phyloP scores from a whole-genome alignment of 2,888 invertebrate species.

The Cheilosia variabilis region DNA sequence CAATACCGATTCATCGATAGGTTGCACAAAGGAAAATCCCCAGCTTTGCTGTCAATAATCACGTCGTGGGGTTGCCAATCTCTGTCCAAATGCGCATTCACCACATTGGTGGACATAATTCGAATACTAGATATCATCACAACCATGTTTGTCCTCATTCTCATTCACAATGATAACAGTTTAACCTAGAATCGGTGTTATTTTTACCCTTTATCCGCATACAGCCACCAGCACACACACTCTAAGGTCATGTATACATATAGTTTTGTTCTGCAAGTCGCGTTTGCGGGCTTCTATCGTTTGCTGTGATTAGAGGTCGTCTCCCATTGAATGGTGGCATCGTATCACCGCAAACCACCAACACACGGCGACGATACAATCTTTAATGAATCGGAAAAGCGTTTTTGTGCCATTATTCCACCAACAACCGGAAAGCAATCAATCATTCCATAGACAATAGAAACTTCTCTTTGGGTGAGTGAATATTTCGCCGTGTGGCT shows the following conservation, averaged over 20 bases:
- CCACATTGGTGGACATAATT: conserved; percentile 2
- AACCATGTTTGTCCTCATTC: too few relatives aligned
- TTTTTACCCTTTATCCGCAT: not conserved
- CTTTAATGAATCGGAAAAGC: conserved; percentile 72
- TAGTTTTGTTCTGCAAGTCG: conserved; percentile 23
- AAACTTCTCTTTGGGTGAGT: conserved; percentile 22
- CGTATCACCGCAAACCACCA: conserved; percentile 1
- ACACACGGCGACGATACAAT: conserved; percentile 57
- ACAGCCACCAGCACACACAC: not conserved
- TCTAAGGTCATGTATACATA: conserved; percentile 53
- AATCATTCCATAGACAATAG: conserved; percentile 73
- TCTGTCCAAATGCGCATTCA: conserved; percentile 45
- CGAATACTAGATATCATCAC: conserved; percentile 45
- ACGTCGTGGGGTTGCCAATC: conserved; percentile 45
- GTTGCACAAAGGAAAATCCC: conserved; percentile 52
- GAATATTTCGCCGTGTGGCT: not conserved
- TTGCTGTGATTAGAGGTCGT: conserved; percentile 50
- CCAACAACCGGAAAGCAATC: conserved; percentile 70
- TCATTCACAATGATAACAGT: conserved; percentile 40
- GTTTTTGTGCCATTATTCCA: conserved; percentile 63
- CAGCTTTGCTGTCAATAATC: conserved; percentile 14
- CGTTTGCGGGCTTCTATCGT: conserved; percentile 24
- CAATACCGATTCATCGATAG: conserved; percentile 6
- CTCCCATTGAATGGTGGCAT: conserved; percentile 7
- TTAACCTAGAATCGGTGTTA: conserved; percentile 23